phyloP scores from a whole-genome alignment of 2,797 vertebrate species.

The Limnodromus scolopaceus region DNA sequence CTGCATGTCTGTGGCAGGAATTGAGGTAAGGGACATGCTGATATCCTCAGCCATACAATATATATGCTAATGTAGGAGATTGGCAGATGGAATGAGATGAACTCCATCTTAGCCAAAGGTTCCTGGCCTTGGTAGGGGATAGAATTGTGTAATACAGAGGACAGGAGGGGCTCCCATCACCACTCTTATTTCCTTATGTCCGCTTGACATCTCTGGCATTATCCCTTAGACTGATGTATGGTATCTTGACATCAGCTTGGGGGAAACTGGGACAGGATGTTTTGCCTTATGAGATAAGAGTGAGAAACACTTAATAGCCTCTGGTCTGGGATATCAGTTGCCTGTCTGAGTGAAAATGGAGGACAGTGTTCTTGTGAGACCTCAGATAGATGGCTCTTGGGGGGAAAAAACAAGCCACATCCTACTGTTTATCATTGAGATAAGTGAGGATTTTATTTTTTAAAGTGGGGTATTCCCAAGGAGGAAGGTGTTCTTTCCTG shows the following conservation, averaged over 20 bases:
- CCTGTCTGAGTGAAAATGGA: background rate
- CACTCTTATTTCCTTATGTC: fast-evolving
- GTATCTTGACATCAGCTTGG: background rate
- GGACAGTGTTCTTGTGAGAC: background rate
- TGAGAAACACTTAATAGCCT: background rate
- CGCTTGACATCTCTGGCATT: fast-evolving
- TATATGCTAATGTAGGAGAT: fast-evolving
- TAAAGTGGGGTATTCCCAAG: background rate
- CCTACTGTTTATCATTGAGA: background rate
- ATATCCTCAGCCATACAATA: background rate
- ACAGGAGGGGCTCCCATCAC: background rate
- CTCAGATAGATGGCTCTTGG: background rate
- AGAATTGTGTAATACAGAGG: background rate
- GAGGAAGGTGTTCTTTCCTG: background rate
- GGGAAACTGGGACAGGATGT: background rate
- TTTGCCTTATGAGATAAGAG: background rate
- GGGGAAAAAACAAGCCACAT: background rate
- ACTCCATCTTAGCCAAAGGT: background rate
- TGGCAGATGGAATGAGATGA: background rate
- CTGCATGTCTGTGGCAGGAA: background rate
- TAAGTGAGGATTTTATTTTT: background rate
- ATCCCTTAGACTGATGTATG: background rate
- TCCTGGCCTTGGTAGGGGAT: background rate
- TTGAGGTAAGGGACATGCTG: background rate
- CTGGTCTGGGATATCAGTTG: background rate